Base-by-base conservation (phyloP, 53 echinoderm and acorn worm species). In the Patiria pectinifera region DNA sequence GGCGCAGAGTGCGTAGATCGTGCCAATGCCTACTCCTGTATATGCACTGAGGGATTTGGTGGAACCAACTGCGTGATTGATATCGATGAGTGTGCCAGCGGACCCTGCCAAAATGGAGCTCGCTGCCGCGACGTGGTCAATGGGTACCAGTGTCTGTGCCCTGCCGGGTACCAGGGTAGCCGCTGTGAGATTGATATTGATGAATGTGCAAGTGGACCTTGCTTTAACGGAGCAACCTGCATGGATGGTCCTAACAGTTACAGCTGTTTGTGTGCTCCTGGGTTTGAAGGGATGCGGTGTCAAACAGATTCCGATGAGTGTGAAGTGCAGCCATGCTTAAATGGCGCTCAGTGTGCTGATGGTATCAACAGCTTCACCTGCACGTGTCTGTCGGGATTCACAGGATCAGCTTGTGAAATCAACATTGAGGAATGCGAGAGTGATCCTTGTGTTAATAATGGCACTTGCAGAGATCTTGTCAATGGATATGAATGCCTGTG, bases 331-430 rank as follows among this genome's bases (percentile, higher is more conserved):
- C 97, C 97, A 0, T 97, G 97, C 84, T 60, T 69, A 85, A 96
- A 96, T 81, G 96, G 97, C 5, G 97, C 93, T 4, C 81, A 92
- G 47, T 97, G 97, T 80, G 78, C 77, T 44, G 91, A 92, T 79
- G 78, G 21, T 2, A 61, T 76, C 18, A 61, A 79, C n/a, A 26
- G 62, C 16, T 94, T 69, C 62, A 23, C 77, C 46, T 96, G 96
- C 69, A 43, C 35, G 4, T 96, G 96, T 86, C 85, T 78, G 10
- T 48, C 59, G 6, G 70, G 91, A 45, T 96, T 82, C 63, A 89
- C 44, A 35, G 96, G 96, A 23, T 35, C 13, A 43, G 48, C 24
- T 15, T 95, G 95, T 92, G 93, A 92, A 45, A 61, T 45, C 61
- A 74, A 91, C 46, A 48, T 93, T 2, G 72, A 90, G 49, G 94